Evolutionary conservation across 2,888 invertebrate species (phyloP), one percentile per base, ranked within the genome.

Genomic region (Euzophera pinguis): DNA sequence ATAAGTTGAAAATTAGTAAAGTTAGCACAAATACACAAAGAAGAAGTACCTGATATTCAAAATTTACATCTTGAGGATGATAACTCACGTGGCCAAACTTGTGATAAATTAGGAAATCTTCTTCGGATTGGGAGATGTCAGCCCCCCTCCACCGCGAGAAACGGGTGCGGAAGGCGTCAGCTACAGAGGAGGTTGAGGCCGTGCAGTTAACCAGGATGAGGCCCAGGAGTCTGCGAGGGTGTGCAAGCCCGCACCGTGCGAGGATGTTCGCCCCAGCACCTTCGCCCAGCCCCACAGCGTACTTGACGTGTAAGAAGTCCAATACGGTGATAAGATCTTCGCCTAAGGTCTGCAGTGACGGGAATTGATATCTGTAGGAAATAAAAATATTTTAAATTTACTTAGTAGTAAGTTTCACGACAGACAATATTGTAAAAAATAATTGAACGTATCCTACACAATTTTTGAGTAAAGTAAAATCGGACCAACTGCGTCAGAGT

Each of bases 11-110:
- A n/a, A 22, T 22, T 22, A 22, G 22, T 22, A 22, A 22, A 22
- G 22, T 22, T 22, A 79, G 71, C 65, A 65, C n/a, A 68, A 60
- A 70, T 72, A 72, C 69, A 68, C 64, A 62, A 63, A 77, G 67
- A 70, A 64, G 65, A 70, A 72, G 67, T 88, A 88, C 88, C 87
- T 88, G 75, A 63, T 88, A 88, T 72, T 64, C 61, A 68, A 66
- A 84, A 70, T 66, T 73, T 66, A 79, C 69, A 60, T 64, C 70
- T 64, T 79, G 78, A 61, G 59, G 66, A 63, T n/a, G n/a, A n/a
- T 68, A 77, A 94, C 96, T 94, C 93, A 97, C 97, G 86, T 95
- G 95, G 81, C 97, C 97, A 83, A 97, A 97, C 91, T 97, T 96
- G 83, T 97, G 97, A 77, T 96, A 95, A 69, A 96, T 93, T 61